phyloP scores from a whole-genome alignment of 2,797 vertebrate genomes.

The Centroberyx gerrardi region DNA sequence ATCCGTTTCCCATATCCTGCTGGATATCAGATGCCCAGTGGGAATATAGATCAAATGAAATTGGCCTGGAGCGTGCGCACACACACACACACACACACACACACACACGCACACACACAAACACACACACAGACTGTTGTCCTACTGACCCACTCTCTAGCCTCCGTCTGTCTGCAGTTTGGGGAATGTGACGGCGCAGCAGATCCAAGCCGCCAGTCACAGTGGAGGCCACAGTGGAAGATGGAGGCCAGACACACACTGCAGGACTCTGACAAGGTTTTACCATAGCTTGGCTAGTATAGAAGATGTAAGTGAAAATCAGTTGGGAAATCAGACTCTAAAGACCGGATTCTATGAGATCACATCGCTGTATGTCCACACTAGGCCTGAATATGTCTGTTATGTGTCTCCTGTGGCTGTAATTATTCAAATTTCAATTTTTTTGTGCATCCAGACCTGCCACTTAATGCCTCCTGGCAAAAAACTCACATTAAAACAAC shows the following conservation, averaged over 20 bases:
- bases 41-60: constrained; percentile 66
- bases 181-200: constrained; percentile 66
- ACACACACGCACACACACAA: constrained; percentile 45
- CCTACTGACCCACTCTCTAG: constrained; percentile 79
- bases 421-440: no score
- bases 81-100: constrained; percentile 16
- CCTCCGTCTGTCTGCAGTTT: constrained; percentile 35
- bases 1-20: constrained; percentile 52
- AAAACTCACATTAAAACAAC: no score
- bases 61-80: constrained; percentile 7
- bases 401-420: no score
- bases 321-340: not conserved
- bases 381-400: no score
- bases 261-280: constrained; percentile 26
- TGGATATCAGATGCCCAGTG: constrained; percentile 53
- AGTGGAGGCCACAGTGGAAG: constrained; percentile 44
- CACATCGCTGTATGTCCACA: not conserved
- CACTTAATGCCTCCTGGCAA: no score
- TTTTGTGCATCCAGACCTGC: no score
- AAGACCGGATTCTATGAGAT: constrained; percentile 16
- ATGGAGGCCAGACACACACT: constrained; percentile 26
- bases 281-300: constrained; percentile 19
- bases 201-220: constrained; percentile 47
- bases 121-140: constrained; percentile 49
- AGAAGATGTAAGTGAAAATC: constrained; percentile 29